Percentiles rank a stretch among this genome's conserved stretches.
Conservation (phyloP, 1,140 invertebrate genomes). For the Aethina tumida region DNA sequence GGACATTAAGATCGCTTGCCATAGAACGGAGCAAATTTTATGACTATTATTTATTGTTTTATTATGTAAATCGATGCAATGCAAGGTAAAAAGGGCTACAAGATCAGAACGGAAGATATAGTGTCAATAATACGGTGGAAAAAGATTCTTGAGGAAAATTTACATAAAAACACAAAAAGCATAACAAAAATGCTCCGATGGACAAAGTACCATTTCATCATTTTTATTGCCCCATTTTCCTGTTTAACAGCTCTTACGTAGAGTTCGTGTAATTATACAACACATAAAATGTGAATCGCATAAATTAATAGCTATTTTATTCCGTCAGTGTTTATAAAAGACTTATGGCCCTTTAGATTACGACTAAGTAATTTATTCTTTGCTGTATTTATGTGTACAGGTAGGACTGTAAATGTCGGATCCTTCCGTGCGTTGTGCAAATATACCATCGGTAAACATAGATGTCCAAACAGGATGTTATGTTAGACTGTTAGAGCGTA, state of each 20-base stretch:
- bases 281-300: constrained; percentile 19
- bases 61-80: too few species aligned
- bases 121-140: too few species aligned
- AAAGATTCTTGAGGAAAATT: too few species aligned
- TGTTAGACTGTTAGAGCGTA: constrained; percentile 3
- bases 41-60: too few species aligned
- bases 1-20: too few species aligned
- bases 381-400: constrained; percentile 6
- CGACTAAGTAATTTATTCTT: constrained; percentile 11
- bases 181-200: too few species aligned
- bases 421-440: constrained; percentile 13
- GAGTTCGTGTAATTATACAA: constrained; percentile 20
- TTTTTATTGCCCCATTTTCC: constrained; percentile 18
- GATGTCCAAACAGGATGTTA: constrained; percentile 10
- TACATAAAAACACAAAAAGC: too few species aligned
- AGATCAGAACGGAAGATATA: too few species aligned
- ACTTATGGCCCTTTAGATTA: constrained; percentile 17
- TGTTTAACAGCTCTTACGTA: constrained; percentile 14
- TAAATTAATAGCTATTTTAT: constrained; percentile 22
- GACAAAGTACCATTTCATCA: constrained; percentile 20
- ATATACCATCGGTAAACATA: constrained; percentile 13
- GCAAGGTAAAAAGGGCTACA: too few species aligned
- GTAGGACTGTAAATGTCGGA: constrained; percentile 10
- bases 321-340: constrained; percentile 12
- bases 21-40: too few species aligned